phyloP scores from a whole-genome alignment of 1,140 invertebrate species.

The Panonychus citri region DNA sequence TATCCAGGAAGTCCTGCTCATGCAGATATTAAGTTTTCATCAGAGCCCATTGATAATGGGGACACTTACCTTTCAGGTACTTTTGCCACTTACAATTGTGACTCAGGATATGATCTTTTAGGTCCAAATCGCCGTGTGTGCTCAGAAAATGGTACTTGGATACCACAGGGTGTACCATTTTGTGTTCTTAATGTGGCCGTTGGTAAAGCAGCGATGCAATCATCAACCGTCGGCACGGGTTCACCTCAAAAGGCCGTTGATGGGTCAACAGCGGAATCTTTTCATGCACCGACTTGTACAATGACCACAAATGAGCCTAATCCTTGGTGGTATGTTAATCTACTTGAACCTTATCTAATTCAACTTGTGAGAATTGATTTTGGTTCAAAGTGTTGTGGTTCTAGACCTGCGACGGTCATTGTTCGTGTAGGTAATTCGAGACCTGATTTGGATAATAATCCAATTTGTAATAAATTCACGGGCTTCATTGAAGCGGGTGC shows the following conservation, averaged over 20 bases:
- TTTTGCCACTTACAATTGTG: constrained; percentile 62
- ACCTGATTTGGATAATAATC: constrained; percentile 75
- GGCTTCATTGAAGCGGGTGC: constrained; percentile 49
- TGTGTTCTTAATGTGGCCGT: constrained; percentile 85
- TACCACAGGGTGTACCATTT: constrained; percentile 74
- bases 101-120: constrained; percentile 67
- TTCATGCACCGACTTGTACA: constrained; percentile 59
- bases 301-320: constrained; percentile 44
- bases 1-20: constrained; percentile 85
- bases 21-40: constrained; percentile 49
- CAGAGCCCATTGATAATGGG: constrained; percentile 35
- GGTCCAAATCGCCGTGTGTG: constrained; percentile 58
- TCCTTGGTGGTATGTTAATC: constrained; percentile 89
- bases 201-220: constrained; percentile 84
- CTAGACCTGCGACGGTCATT: constrained; percentile 52
- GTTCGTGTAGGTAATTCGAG: constrained; percentile 78
- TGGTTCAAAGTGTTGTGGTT: constrained; percentile 69
- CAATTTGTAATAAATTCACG: constrained; percentile 62
- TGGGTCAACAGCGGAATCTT: constrained; percentile 59
- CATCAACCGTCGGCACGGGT: constrained; percentile 47
- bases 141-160: constrained; percentile 47
- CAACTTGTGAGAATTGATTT: constrained; percentile 70
- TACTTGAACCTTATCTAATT: constrained; percentile 86
- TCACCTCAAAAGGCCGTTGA: constrained; percentile 74
- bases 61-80: constrained; percentile 21